Conservation (phyloP, 2,113 vertebrate species). For the Canis aureus region DNA sequence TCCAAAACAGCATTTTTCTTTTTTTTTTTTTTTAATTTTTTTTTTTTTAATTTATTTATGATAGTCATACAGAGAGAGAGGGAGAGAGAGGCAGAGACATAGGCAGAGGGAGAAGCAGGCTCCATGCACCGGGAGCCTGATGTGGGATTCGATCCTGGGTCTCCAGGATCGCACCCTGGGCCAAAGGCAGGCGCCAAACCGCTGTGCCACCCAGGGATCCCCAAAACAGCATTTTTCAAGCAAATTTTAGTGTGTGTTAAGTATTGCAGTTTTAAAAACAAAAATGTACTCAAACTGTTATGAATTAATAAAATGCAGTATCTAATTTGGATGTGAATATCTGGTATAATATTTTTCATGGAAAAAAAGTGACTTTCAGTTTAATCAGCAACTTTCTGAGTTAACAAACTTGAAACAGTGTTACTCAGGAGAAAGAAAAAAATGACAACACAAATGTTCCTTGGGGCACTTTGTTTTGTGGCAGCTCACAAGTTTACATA, state of each 20-base stretch:
- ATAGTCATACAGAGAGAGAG: too few species aligned
- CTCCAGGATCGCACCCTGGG: too few species aligned
- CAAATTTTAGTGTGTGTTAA: conserved; percentile 38
- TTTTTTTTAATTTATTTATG: too few species aligned
- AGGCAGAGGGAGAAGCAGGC: too few species aligned
- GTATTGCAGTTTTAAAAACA: conserved; percentile 43
- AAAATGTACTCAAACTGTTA: conserved; percentile 13
- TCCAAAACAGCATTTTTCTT: conserved; percentile 15
- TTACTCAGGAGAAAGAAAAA: background rate
- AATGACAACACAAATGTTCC: conserved; percentile 10
- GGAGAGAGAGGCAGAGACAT: too few species aligned
- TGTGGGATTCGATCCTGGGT: too few species aligned
- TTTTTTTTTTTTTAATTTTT: too few species aligned
- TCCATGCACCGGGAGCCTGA: too few species aligned
- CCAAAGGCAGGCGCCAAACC: too few species aligned
- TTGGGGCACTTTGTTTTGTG: background rate
- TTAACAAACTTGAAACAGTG: background rate
- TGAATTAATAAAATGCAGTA: conserved; percentile 15
- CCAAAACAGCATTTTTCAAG: conserved; percentile 18
- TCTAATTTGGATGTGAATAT: conserved; percentile 27
- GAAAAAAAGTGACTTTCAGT: background rate
- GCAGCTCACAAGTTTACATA: background rate
- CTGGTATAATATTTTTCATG: background rate
- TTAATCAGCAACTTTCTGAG: conserved; percentile 46
- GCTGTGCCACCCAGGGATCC: too few species aligned